A percentile compares a stretch with the other conserved stretches of the same genome.
phyloP scores from a whole-genome alignment of 2,113 vertebrate genomes.

The Bos javanicus region DNA sequence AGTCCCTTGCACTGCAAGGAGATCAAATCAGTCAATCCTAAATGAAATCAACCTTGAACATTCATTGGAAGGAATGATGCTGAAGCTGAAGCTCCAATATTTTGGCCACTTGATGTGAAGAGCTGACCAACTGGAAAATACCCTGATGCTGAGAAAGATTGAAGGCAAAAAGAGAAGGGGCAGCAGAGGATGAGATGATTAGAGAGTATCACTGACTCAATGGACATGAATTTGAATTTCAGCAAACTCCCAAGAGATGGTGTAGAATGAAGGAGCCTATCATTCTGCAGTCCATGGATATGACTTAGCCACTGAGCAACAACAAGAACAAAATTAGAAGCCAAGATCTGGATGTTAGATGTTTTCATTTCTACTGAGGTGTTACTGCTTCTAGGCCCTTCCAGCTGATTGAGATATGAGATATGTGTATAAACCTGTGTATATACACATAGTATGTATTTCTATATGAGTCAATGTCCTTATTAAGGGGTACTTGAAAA shows the following conservation, averaged over 20 bases:
- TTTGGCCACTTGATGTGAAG: neutral
- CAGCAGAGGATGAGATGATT: neutral
- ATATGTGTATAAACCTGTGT: neutral
- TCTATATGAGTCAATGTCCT: neutral
- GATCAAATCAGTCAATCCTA: neutral
- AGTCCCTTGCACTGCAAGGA: neutral
- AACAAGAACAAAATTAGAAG: neutral
- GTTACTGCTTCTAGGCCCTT: neutral
- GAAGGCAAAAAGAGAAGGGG: neutral
- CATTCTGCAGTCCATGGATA: neutral
- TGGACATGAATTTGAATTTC: neutral
- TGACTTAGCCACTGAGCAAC: neutral
- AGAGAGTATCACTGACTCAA: neutral
- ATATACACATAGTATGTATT: neutral
- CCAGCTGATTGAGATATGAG: neutral
- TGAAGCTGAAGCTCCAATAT: neutral
- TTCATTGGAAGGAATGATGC: neutral
- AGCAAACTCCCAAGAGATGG: neutral
- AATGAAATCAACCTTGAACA: neutral
- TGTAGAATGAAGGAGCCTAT: neutral
- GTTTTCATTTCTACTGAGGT: neutral
- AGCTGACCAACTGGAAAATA: neutral
- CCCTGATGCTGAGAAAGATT: neutral
- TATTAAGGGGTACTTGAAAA: neutral
- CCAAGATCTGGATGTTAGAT: neutral